Percentiles rank a stretch among this genome's conserved stretches.
Evolutionary conservation across 2,888 invertebrate species (phyloP).

Genomic region (Adelphocoris suturalis): DNA sequence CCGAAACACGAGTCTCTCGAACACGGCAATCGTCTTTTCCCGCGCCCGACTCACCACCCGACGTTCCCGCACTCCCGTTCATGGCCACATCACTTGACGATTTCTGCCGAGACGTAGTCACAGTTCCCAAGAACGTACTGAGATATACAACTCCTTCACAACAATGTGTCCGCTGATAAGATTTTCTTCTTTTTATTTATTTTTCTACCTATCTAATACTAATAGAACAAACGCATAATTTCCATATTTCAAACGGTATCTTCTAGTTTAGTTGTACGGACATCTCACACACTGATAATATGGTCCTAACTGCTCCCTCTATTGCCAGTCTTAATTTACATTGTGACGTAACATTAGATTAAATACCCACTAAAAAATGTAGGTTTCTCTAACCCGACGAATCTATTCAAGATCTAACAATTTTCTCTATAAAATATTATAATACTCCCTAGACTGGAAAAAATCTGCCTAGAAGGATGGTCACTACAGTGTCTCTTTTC

Average conservation of each 20-base stretch:
- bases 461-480: too few relatives aligned
- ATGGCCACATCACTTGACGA: slow-evolving; percentile 50
- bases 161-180: slow-evolving; percentile 6
- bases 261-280: neutral
- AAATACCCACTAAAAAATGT: neutral
- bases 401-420: too few relatives aligned
- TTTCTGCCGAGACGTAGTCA: slow-evolving; percentile 8
- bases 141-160: slow-evolving; percentile 11
- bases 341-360: neutral
- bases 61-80: slow-evolving; percentile 34
- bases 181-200: neutral
- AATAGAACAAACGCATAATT: neutral
- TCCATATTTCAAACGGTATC: slow-evolving; percentile 20
- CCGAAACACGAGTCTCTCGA: neutral
- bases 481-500: too few relatives aligned
- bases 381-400: neutral
- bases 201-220: slow-evolving; percentile 14
- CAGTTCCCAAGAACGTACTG: neutral
- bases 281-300: neutral
- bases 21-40: neutral
- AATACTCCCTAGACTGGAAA: too few relatives aligned
- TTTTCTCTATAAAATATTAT: too few relatives aligned
- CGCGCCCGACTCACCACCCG: slow-evolving; percentile 5
- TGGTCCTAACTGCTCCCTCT: neutral
- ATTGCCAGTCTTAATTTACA: neutral